Percentiles rank a stretch among this genome's conserved stretches.
phyloP scores from a whole-genome alignment of 2,797 vertebrate genomes.

The Chelmon rostratus region DNA sequence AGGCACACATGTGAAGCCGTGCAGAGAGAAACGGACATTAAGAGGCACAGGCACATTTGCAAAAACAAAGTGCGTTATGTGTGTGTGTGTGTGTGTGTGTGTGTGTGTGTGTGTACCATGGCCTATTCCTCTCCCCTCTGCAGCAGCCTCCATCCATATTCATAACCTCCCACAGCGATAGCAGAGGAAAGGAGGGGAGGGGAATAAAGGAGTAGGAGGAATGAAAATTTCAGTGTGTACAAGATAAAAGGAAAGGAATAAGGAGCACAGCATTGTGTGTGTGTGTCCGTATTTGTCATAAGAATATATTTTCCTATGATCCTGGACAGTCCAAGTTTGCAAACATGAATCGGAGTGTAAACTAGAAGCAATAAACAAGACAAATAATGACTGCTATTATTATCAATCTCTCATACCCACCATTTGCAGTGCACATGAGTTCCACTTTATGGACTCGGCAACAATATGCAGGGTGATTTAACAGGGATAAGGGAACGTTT shows the following conservation, averaged over 20 bases:
- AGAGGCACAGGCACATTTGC: slow-evolving; percentile 26
- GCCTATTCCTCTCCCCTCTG: slow-evolving; percentile 65
- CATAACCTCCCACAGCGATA: slow-evolving; percentile 73
- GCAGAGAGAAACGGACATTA: slow-evolving; percentile 43
- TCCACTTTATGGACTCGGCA: slow-evolving; percentile 72
- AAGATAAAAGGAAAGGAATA: slow-evolving; percentile 47
- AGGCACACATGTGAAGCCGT: slow-evolving; percentile 41
- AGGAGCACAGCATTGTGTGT: slow-evolving; percentile 16
- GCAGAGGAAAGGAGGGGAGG: slow-evolving; percentile 41
- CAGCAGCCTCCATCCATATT: slow-evolving; percentile 77
- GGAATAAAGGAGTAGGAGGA: slow-evolving; percentile 38
- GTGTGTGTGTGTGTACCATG: slow-evolving; percentile 50
- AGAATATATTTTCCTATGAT: slow-evolving; percentile 32
- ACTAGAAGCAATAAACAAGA: slow-evolving; percentile 53
- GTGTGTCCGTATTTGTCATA: slow-evolving; percentile 18
- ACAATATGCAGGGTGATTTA: slow-evolving; percentile 66
- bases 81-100: slow-evolving; percentile 21
- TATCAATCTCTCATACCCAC: slow-evolving; percentile 60
- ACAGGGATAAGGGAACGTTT: slow-evolving; percentile 54
- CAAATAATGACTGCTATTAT: slow-evolving; percentile 48
- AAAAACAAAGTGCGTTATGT: slow-evolving; percentile 35
- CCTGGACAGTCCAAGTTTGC: slow-evolving; percentile 9
- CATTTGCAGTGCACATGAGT: slow-evolving; percentile 53
- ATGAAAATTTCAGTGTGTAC: slow-evolving; percentile 36
- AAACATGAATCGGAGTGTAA: slow-evolving; percentile 45